Evolutionary conservation across 2,113 vertebrate genomes (phyloP).

Genomic region (Sardina pilchardus): DNA sequence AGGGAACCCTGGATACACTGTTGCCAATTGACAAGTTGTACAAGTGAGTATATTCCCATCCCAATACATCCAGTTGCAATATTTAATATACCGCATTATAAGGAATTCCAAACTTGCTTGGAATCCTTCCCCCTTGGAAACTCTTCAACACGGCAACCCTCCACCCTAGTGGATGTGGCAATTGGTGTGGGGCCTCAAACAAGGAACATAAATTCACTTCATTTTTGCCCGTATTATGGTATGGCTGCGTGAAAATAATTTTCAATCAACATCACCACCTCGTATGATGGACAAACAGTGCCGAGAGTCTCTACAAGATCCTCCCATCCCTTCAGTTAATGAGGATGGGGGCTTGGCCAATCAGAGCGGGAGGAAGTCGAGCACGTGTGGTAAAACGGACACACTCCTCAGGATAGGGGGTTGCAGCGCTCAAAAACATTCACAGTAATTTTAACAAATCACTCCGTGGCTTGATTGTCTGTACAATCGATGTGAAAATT

Average conservation of each 20-base stretch:
- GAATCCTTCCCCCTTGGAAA: neutral
- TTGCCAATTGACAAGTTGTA: too few relatives aligned
- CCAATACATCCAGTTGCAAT: neutral
- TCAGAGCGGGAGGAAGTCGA: neutral
- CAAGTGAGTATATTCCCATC: too few relatives aligned
- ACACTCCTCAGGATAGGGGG: neutral
- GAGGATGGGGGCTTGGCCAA: neutral
- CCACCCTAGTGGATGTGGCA: neutral
- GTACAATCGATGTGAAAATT: neutral
- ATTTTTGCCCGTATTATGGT: neutral
- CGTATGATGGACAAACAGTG: neutral
- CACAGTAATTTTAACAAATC: neutral
- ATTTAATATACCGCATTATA: neutral
- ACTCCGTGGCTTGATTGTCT: neutral
- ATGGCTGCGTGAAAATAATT: neutral
- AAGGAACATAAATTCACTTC: neutral
- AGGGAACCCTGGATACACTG: neutral
- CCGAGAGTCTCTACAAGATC: neutral
- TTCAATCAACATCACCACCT: neutral
- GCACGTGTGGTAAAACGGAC: neutral
- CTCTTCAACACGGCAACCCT: neutral
- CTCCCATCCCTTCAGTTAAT: neutral
- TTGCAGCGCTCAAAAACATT: neutral
- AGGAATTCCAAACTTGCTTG: neutral
- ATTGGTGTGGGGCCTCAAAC: neutral